Evolutionary conservation across 2,113 vertebrate genomes (phyloP), one percentile per base, ranked within the genome.

Genomic region (Todiramphus chloris): DNA sequence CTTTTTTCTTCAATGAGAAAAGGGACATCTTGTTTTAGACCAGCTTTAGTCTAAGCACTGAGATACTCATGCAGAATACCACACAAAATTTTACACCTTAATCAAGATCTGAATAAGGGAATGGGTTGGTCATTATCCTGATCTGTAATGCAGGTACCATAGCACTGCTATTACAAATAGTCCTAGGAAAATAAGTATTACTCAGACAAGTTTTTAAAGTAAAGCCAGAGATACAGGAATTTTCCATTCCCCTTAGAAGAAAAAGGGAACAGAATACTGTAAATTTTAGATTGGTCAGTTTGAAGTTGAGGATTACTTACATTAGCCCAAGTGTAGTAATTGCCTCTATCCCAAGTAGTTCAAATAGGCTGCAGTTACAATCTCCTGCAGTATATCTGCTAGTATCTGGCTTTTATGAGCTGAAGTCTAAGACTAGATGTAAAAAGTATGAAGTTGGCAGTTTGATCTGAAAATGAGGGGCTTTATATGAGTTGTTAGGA

Each of bases 201-300:
- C 41, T 93, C 59, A 63, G 84, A 13, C 31, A 67, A 86, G 70
- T 35, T 85, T 93, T 23, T 94, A 80, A 94, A 90, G 59, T 79
- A 73, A 89, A 93, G 86, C 95, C 92, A 96, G 88, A 90, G 64
- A 66, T 90, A 89, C 27, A 73, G 69, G 84, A 93, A 92, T 94
- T 96, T 94, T 95, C 94, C 92, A 90, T 87, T 96, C 79, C 43
- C 21, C 14, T 88, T 76, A 89, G 55, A 87, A 88, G 85, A 80
- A 90, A 95, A 76, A 79, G 51, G 62, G 80, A 90, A 72, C 43
- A 64, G 37, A 86, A 87, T 48, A 87, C 56, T 63, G 55, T 90
- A 76, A 86, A 90, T 93, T 90, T 60, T 51, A 56, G 20, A 83
- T 94, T 89, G 88, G 68, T 92, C 56, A 28, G 16, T 84, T 64